These are phyloP conservation scores for Ptyas mucosa DNA, from an alignment of 2,113 vertebrate species.

Conservation along the genomic window DNA sequence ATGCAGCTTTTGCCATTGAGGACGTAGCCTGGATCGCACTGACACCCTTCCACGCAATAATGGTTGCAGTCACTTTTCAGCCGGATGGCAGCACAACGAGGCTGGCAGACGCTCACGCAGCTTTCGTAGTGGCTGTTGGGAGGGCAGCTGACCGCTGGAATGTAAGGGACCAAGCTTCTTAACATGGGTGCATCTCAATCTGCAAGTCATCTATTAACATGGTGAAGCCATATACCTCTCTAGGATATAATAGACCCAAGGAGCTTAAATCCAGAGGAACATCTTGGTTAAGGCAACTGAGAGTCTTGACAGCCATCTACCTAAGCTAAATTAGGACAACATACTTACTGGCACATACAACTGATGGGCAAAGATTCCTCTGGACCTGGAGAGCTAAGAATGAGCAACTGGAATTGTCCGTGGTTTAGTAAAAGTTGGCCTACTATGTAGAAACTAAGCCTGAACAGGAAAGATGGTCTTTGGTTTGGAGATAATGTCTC, in stretches of 20 bases:
- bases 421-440: background rate
- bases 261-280: background rate
- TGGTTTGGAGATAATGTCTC: background rate
- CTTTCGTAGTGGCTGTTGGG: slow-evolving; percentile 93
- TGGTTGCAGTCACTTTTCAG: slow-evolving; percentile 91
- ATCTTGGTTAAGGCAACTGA: background rate
- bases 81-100: slow-evolving; percentile 89
- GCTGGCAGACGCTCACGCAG: slow-evolving; percentile 90
- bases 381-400: background rate
- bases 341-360: background rate
- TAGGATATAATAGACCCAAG: background rate
- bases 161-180: background rate
- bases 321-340: background rate
- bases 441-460: background rate
- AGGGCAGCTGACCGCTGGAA: slow-evolving; percentile 85
- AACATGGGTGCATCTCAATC: background rate
- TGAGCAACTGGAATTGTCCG: background rate
- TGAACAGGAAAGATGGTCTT: background rate
- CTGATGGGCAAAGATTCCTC: background rate
- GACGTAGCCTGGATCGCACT: slow-evolving; percentile 89
- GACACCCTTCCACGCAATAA: slow-evolving; percentile 95
- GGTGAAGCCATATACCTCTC: background rate
- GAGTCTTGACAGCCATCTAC: background rate
- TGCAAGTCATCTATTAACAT: background rate
- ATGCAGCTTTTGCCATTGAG: slow-evolving; percentile 93